Evolutionary conservation across 2,888 invertebrate genomes (phyloP).

Genomic region (Drosophila niveifrons): DNA sequence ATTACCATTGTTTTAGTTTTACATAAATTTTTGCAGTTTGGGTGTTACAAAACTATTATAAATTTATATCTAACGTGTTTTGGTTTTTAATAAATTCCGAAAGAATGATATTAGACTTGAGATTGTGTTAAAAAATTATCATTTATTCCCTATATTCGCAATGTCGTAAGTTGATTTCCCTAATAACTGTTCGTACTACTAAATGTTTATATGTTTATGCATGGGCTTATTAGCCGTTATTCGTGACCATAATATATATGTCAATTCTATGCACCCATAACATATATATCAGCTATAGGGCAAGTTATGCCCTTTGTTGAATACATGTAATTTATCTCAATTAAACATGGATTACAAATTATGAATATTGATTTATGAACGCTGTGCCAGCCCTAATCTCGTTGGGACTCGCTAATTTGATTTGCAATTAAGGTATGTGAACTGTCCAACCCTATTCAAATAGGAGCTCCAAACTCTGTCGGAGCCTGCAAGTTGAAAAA

Average conservation of each 20-base stretch:
- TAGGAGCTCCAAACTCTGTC: slow-evolving; percentile 11
- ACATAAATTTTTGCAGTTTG: too few species aligned
- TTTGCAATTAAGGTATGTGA: slow-evolving; percentile 41
- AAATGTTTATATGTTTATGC: background rate
- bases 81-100: too few species aligned
- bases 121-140: too few species aligned
- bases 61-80: too few species aligned
- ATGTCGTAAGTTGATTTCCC: too few species aligned
- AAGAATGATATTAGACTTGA: too few species aligned
- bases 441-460: slow-evolving; percentile 25
- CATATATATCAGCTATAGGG: background rate
- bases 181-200: too few species aligned
- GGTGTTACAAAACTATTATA: too few species aligned
- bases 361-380: slow-evolving; percentile 69
- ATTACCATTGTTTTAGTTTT: slow-evolving; percentile 31
- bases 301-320: slow-evolving; percentile 8
- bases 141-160: too few species aligned
- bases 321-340: slow-evolving; percentile 63
- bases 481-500: slow-evolving; percentile 20
- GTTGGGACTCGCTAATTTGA: slow-evolving; percentile 34
- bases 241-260: slow-evolving; percentile 12
- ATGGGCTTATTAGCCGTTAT: slow-evolving; percentile 35
- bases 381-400: slow-evolving; percentile 1
- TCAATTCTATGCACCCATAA: too few species aligned
- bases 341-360: slow-evolving; percentile 66